These are phyloP conservation scores for Ophion costatus DNA, from an alignment of 2,888 invertebrate genomes.

Conservation along the genomic window DNA sequence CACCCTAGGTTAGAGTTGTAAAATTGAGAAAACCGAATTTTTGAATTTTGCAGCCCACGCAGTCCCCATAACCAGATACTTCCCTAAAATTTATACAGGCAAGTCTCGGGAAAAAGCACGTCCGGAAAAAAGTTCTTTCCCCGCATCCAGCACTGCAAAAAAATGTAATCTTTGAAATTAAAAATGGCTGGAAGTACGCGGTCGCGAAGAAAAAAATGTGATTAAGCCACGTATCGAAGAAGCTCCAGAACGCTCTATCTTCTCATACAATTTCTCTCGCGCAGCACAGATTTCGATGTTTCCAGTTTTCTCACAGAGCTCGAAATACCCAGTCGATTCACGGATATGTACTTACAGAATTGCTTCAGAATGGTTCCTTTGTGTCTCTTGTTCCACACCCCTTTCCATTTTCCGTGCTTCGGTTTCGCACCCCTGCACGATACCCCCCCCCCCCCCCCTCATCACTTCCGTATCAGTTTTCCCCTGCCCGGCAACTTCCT, in stretches of 20 bases:
- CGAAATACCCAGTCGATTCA: slow-evolving; percentile 76
- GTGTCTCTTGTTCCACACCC: slow-evolving; percentile 72
- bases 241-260: not conserved
- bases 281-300: slow-evolving; percentile 19
- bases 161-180: too few species aligned
- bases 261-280: slow-evolving; percentile 41
- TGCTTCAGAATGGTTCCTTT: slow-evolving; percentile 81
- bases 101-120: too few species aligned
- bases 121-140: too few species aligned
- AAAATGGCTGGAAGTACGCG: not conserved
- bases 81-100: too few species aligned
- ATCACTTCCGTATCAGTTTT: slow-evolving; percentile 51
- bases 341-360: slow-evolving; percentile 82
- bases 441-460: slow-evolving; percentile 47
- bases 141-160: too few species aligned
- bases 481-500: slow-evolving; percentile 5
- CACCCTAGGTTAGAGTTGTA: too few species aligned
- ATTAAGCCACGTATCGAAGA: not conserved
- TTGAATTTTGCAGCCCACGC: too few species aligned
- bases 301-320: slow-evolving; percentile 35
- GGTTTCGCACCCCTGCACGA: slow-evolving; percentile 40
- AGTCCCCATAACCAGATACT: too few species aligned
- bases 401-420: slow-evolving; percentile 29
- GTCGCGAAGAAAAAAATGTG: not conserved
- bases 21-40: too few species aligned